Conservation (phyloP, 2,888 invertebrate species). For the Tinea pellionella region DNA sequence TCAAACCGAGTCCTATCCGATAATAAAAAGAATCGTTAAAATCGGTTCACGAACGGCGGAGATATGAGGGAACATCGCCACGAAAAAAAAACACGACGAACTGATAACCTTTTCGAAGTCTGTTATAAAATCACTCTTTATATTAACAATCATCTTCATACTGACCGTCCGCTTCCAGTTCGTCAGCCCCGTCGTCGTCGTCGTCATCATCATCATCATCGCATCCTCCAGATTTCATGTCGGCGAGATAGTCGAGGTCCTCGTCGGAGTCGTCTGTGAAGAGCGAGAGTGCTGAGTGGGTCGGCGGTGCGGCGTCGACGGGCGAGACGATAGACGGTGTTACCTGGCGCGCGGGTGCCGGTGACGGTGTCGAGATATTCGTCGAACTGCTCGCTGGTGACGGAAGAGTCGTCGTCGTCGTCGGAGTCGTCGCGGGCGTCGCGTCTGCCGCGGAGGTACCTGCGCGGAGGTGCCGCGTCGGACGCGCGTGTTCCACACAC, state of each 20-base stretch:
- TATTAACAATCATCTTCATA: slow-evolving; percentile 16
- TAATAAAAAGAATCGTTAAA: too few species aligned
- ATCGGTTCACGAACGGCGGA: too few species aligned
- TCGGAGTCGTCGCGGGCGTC: slow-evolving; percentile 32
- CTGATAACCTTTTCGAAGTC: too few species aligned
- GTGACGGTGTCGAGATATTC: slow-evolving; percentile 71
- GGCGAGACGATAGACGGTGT: not conserved
- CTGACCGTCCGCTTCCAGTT: slow-evolving; percentile 35
- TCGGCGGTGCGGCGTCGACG: not conserved
- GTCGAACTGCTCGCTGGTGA: slow-evolving; percentile 83
- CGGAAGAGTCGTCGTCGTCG: slow-evolving; percentile 74
- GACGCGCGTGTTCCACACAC: too few species aligned
- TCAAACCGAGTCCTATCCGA: too few species aligned
- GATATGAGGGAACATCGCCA: too few species aligned
- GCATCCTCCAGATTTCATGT: slow-evolving; percentile 49
- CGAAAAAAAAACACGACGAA: too few species aligned
- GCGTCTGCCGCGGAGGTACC: slow-evolving; percentile 46
- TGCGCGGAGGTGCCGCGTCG: too few species aligned
- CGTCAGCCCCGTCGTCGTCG: slow-evolving; percentile 31
- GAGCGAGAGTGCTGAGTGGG: not conserved
- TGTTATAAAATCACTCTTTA: too few species aligned
- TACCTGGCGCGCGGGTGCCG: slow-evolving; percentile 38
- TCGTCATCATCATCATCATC: slow-evolving; percentile 26
- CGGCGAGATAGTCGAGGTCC: slow-evolving; percentile 76
- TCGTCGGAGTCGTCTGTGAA: slow-evolving; percentile 44